Evolutionary conservation across 2,888 invertebrate species (phyloP).

Genomic region (Hymenopus coronatus): DNA sequence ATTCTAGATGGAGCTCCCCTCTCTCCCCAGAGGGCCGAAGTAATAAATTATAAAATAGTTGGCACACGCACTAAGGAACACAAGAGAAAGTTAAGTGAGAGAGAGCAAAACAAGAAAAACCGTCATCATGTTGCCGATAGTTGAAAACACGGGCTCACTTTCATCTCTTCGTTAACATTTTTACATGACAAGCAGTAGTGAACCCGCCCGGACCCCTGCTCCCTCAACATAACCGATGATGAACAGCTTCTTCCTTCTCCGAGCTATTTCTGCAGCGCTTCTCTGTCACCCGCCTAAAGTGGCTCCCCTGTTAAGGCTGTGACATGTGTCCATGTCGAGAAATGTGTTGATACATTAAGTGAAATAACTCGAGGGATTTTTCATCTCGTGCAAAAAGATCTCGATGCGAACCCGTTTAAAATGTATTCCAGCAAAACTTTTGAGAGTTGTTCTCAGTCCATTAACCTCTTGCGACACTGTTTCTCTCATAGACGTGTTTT

Average conservation of each 20-base stretch:
- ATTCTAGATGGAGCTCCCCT: not conserved
- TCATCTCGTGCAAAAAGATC: not conserved
- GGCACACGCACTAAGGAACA: not conserved
- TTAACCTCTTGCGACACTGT: not conserved
- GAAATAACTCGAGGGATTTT: not conserved
- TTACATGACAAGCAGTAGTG: slow-evolving; percentile 13
- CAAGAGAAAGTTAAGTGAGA: not conserved
- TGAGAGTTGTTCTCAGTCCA: not conserved
- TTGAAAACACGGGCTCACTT: slow-evolving; percentile 10
- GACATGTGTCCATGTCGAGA: not conserved
- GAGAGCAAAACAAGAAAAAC: not conserved
- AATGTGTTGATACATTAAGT: not conserved
- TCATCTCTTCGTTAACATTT: slow-evolving; percentile 26
- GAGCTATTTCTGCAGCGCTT: slow-evolving; percentile 4
- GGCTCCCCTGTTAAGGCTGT: not conserved
- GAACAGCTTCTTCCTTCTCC: not conserved
- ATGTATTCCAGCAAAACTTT: not conserved
- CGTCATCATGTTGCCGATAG: not conserved
- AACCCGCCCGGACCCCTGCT: not conserved
- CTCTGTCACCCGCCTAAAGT: not conserved
- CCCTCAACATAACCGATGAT: slow-evolving; percentile 8
- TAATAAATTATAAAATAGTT: not conserved
- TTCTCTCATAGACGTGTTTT: not conserved
- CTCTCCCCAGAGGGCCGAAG: not conserved
- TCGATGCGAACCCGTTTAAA: not conserved